Evolutionary conservation across 2,113 vertebrate genomes (phyloP).

Genomic region (Chaetodon auriga): DNA sequence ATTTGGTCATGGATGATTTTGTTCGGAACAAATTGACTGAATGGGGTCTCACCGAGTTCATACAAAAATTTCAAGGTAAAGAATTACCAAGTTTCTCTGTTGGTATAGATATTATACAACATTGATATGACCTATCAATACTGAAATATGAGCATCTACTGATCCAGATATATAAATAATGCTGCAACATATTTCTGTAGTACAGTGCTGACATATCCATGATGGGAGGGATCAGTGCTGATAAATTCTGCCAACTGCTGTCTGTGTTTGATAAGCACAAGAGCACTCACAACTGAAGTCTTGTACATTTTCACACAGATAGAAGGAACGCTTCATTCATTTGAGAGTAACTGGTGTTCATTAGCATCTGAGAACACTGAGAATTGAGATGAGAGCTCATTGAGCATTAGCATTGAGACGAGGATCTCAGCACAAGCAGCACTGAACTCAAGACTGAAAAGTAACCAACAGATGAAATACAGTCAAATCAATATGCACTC

Average conservation of each 20-base stretch:
- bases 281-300: too few relatives aligned
- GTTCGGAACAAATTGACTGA: not conserved
- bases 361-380: too few relatives aligned
- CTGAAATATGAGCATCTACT: not conserved
- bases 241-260: too few relatives aligned
- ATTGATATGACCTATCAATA: not conserved
- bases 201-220: not conserved
- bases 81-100: not conserved
- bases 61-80: conserved; percentile 41
- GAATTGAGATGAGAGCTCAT: too few relatives aligned
- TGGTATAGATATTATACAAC: not conserved
- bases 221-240: too few relatives aligned
- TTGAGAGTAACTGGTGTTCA: too few relatives aligned
- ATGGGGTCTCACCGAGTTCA: conserved; percentile 25
- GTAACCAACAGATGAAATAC: not conserved
- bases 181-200: not conserved
- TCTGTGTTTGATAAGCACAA: too few relatives aligned
- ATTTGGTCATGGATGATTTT: conserved; percentile 53
- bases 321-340: too few relatives aligned
- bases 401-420: too few relatives aligned
- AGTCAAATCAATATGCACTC: not conserved
- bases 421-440: not conserved
- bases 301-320: too few relatives aligned
- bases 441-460: not conserved
- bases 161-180: not conserved